These are phyloP conservation scores for Brachylomia viminalis DNA, from an alignment of 2,888 invertebrate genomes.

Conservation along the genomic window DNA sequence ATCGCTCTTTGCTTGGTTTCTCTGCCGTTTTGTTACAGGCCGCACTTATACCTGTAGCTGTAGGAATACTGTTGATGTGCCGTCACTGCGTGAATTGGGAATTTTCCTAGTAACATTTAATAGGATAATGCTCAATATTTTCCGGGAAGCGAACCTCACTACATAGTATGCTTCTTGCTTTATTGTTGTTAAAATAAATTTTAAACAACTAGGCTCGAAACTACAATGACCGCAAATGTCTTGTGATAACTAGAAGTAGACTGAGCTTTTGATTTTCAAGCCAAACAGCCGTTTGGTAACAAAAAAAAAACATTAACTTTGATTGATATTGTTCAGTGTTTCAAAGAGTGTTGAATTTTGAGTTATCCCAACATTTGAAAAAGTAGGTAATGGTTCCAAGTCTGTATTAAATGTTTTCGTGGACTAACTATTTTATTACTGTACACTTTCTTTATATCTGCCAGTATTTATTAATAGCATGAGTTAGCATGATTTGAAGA, in stretches of 20 bases:
- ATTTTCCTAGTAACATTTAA: background rate
- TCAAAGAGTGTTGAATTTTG: background rate
- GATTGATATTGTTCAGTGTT: background rate
- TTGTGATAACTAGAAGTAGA: background rate
- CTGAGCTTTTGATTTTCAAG: background rate
- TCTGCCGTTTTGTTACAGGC: background rate
- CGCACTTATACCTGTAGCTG: background rate
- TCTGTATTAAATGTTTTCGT: background rate
- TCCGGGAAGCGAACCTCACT: background rate
- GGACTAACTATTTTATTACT: constrained; percentile 23
- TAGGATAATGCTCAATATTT: background rate
- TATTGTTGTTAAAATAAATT: background rate
- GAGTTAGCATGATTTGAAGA: constrained; percentile 44
- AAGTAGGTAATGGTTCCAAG: constrained; percentile 24
- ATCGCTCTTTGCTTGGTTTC: background rate
- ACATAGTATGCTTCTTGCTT: background rate
- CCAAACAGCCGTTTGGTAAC: background rate
- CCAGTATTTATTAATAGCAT: constrained; percentile 53
- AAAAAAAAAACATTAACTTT: background rate
- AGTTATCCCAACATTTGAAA: constrained; percentile 10
- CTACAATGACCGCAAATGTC: background rate
- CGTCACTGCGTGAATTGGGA: background rate
- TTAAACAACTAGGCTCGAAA: background rate
- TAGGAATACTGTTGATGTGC: background rate
- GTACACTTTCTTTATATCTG: constrained; percentile 18